These are phyloP conservation scores for Harpegnathos saltator DNA, from an alignment of 1,140 invertebrate species.

Conservation along the genomic window DNA sequence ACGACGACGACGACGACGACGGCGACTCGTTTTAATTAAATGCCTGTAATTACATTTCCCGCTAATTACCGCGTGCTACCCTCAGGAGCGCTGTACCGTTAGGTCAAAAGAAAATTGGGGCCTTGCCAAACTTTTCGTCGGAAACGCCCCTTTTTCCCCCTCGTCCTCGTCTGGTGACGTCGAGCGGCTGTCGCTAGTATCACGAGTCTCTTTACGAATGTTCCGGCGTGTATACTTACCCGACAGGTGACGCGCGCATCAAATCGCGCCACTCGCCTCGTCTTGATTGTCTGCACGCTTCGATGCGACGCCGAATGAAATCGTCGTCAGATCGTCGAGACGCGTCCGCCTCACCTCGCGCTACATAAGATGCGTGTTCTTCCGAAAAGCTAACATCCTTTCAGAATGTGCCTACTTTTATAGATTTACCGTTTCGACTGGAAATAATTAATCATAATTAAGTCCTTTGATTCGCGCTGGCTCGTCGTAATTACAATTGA, in stretches of 20 bases:
- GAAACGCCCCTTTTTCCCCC: slow-evolving; percentile 57
- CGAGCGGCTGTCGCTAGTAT: slow-evolving; percentile 47
- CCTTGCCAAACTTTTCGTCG: slow-evolving; percentile 70
- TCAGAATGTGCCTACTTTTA: background rate
- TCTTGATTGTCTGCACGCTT: background rate
- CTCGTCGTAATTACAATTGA: background rate
- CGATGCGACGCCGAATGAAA: background rate
- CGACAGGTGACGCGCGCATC: no score
- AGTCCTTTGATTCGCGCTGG: background rate
- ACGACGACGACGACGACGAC: slow-evolving; percentile 19
- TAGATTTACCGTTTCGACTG: background rate
- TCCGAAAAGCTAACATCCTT: background rate
- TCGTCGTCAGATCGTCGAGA: background rate
- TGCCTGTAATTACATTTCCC: slow-evolving; percentile 81
- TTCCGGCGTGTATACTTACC: background rate
- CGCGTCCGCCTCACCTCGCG: no score
- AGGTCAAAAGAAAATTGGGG: slow-evolving; percentile 72
- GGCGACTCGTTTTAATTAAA: slow-evolving; percentile 81
- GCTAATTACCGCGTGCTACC: slow-evolving; percentile 78
- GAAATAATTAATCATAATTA: slow-evolving; percentile 1
- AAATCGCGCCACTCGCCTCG: background rate
- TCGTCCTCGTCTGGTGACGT: slow-evolving; percentile 67
- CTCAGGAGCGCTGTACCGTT: slow-evolving; percentile 61
- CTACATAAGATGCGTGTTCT: background rate
- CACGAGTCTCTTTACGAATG: background rate